Evolutionary conservation across 2,797 vertebrate species (phyloP), one percentile per base, ranked within the genome.

Genomic region (Anas flavirostris): DNA sequence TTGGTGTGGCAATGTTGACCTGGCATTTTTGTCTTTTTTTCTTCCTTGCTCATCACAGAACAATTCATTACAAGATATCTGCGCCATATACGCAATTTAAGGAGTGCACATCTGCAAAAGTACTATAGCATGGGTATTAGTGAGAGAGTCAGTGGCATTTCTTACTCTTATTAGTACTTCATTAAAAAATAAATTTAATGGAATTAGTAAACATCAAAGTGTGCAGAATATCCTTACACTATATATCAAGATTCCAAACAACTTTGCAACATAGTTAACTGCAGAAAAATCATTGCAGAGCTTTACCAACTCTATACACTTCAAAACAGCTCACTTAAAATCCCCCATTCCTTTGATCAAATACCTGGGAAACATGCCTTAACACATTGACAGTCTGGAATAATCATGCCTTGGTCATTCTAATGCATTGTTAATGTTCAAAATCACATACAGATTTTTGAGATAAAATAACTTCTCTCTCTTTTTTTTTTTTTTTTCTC

Each of bases 391-490:
- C 91, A 96, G 81, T 92, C 92, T 96, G 93, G 83, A 94, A 80
- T 75, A 95, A 93, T 82, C 80, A 84, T 93, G 52, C 48, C 86
- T 94, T 87, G 58, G 86, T 88, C 89, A 92, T 91, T 95, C 73
- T 92, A 83, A 96, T 89, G 62, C 44, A 80, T 50, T 84, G 78
- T 64, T 94, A 91, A 80, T 1, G 37, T 95, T 90, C 85, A 96
- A 96, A 95, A 97, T 96, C 83, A 86, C 73, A 95, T 93, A 93
- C 94, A 97, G 95, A 89, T 95, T 97, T 96, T 52, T 87, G 59
- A 88, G 67, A 78, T 62, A 86, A 78, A 96, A 82, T 25, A 50
- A 50, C 48, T 50, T 50, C 6, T n/a, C 18, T 81, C 16, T 33
- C 77, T 4, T 2, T 37, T 37, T 37, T 46, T 29, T 41, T 14